These are phyloP conservation scores for Xenops minutus DNA, from an alignment of 2,797 vertebrate species.

Conservation along the genomic window DNA sequence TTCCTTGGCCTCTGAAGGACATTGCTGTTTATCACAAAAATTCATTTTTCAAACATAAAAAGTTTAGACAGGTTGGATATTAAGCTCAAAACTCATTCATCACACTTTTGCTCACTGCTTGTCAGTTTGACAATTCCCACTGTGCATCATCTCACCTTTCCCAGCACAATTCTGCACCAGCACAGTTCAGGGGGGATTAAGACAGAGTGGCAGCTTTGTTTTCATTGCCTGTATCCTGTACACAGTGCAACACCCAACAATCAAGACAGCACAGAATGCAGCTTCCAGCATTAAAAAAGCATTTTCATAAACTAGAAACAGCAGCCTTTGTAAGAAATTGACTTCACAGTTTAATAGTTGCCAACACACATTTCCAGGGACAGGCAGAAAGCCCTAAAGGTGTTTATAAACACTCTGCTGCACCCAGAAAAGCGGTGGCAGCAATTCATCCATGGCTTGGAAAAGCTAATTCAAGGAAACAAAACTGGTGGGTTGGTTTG, in stretches of 20 bases:
- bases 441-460: conserved; percentile 49
- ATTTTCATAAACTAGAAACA: conserved; percentile 25
- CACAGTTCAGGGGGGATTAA: background rate
- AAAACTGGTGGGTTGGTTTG: background rate
- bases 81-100: background rate
- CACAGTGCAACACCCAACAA: background rate
- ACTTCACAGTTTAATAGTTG: conserved; percentile 63
- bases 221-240: background rate
- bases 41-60: background rate
- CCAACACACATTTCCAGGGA: conserved; percentile 14
- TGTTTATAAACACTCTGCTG: conserved; percentile 39
- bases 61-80: background rate
- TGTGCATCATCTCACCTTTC: background rate
- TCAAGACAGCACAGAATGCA: background rate
- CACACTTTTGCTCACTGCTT: background rate
- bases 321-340: conserved; percentile 27
- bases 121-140: background rate
- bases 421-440: conserved; percentile 19
- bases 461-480: conserved; percentile 63
- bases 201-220: conserved; percentile 8
- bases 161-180: background rate
- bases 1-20: background rate
- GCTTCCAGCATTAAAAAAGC: background rate
- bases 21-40: background rate
- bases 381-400: background rate